Evolutionary conservation across 2,113 vertebrate species (phyloP), one percentile per base, ranked within the genome.

Genomic region (Galbula dea): DNA sequence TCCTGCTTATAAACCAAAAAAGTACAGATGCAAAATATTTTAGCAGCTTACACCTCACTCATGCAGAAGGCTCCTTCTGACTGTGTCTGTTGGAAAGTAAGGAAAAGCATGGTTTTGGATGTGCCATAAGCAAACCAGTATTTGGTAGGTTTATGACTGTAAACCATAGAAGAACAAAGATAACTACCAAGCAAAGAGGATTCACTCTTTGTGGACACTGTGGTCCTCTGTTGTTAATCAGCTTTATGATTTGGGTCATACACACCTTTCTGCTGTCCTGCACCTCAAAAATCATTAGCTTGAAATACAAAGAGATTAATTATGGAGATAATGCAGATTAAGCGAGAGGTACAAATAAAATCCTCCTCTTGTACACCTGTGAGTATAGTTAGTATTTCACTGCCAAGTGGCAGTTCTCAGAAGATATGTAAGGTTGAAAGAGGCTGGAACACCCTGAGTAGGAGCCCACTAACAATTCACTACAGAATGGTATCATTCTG

Each of bases 301-400:
- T 5, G 11, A 65, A 92, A 90, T 86, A 80, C 90, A 86, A 81
- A 74, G 93, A 89, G 77, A 85, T 93, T 85, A 74, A 96, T 97
- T 77, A 48, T 6, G 45, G 51, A 86, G 95, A 96, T 92, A 84
- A 83, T 10, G 77, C 66, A 68, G 83, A 67, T 91, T 68, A 90
- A 87, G 78, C 26, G 12, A 74, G 88, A 89, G 76, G 77, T 83
- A 76, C 89, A 73, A 89, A 85, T 46, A 37, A 73, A 90, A 52
- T 36, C 76, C 34, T 88, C 29, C 83, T 88, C 79, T 86, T 2
- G 6, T 59, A 55, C 46, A 43, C 49, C 89, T 59, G 3, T 18
- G 49, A 78, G 93, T 7, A 6, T 1, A 9, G 37, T 27, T 45
- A 13, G 51, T 23, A 9, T 23, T 6, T 23, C 59, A 12, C 77